These are phyloP conservation scores for Paramacrobiotus metropolitanus DNA, from an alignment of 1,140 invertebrate genomes.

Conservation along the genomic window DNA sequence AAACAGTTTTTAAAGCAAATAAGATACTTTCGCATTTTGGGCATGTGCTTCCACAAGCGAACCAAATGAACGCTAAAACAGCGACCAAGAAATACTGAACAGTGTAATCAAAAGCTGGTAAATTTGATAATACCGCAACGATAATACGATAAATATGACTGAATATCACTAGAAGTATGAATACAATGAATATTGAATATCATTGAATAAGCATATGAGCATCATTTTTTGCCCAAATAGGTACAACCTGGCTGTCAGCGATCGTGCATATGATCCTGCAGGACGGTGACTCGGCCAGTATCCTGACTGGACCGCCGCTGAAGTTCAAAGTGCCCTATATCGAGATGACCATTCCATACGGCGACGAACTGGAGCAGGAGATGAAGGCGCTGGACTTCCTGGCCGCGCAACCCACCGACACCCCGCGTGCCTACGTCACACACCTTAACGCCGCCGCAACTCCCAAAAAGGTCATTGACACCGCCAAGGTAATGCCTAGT, in stretches of 20 bases:
- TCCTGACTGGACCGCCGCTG: neutral
- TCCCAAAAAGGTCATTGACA: neutral
- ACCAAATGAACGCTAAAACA: too few species aligned
- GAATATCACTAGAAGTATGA: too few species aligned
- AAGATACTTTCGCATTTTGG: too few species aligned
- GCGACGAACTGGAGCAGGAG: neutral
- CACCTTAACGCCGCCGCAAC: neutral
- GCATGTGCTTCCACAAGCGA: too few species aligned
- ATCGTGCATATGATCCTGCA: neutral
- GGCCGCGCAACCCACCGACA: neutral
- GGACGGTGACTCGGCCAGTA: neutral
- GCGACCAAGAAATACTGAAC: too few species aligned
- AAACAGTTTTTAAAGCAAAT: too few species aligned
- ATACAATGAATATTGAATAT: too few species aligned
- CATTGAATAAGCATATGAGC: too few species aligned
- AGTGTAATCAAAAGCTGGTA: too few species aligned
- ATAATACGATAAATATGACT: too few species aligned
- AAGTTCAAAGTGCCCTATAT: constrained; percentile 2
- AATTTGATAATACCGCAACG: too few species aligned
- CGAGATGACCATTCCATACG: neutral
- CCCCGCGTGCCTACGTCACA: neutral
- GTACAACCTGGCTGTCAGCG: constrained; percentile 1
- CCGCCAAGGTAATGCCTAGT: neutral
- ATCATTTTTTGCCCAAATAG: too few species aligned
- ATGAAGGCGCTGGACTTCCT: neutral